These are phyloP conservation scores for Marmota flaviventris DNA, from an alignment of 2,113 vertebrate genomes.

Conservation along the genomic window DNA sequence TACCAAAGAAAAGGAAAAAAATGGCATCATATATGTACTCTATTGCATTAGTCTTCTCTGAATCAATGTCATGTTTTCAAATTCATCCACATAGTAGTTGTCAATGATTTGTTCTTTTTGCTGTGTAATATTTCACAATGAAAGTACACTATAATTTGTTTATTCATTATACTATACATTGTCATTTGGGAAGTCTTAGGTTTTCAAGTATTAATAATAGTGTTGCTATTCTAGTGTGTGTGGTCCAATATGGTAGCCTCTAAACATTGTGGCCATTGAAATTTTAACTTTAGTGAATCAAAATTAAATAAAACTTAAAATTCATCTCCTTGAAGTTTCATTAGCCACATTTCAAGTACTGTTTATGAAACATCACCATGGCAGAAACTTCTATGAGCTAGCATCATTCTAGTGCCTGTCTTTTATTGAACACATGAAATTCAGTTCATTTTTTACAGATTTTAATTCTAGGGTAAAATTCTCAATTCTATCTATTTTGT, in stretches of 20 bases:
- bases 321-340: neutral
- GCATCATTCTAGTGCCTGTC: neutral
- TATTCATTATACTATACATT: neutral
- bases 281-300: neutral
- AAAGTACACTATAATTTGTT: neutral
- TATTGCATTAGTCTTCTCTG: neutral
- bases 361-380: neutral
- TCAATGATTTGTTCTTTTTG: neutral
- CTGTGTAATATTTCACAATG: neutral
- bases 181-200: neutral
- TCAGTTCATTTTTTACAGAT: no score
- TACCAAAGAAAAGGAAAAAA: no score
- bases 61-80: neutral
- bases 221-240: neutral
- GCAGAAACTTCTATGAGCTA: neutral
- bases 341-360: neutral
- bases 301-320: neutral
- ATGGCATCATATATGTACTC: neutral
- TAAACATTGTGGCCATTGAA: neutral
- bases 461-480: neutral
- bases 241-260: neutral
- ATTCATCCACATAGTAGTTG: neutral
- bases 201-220: neutral
- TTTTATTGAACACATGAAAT: neutral
- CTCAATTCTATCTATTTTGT: neutral